These are phyloP conservation scores for Opisthocomus hoazin DNA, from an alignment of 2,113 vertebrate genomes.

Conservation along the genomic window DNA sequence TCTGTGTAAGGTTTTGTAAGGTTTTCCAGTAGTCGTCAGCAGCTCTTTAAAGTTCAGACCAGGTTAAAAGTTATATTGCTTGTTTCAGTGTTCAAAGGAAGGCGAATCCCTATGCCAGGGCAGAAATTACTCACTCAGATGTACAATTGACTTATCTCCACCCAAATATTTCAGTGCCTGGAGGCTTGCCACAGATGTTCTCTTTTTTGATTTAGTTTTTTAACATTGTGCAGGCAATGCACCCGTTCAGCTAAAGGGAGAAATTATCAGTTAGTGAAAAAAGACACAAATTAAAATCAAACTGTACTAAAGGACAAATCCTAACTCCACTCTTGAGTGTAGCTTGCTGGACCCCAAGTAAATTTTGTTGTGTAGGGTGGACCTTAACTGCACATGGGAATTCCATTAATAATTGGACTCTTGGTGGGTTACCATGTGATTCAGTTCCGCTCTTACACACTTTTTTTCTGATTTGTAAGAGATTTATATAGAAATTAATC, in stretches of 20 bases:
- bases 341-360: background rate
- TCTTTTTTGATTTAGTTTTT: background rate
- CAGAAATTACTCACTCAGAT: slow-evolving; percentile 41
- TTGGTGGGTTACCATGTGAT: background rate
- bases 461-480: background rate
- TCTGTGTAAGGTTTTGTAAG: background rate
- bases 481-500: background rate
- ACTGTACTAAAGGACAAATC: background rate
- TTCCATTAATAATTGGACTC: background rate
- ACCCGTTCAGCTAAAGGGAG: background rate
- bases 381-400: background rate
- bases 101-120: background rate
- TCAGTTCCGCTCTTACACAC: background rate
- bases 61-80: background rate
- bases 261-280: background rate
- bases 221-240: background rate
- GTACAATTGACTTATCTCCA: slow-evolving; percentile 28
- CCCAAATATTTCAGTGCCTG: slow-evolving; percentile 10
- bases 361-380: background rate
- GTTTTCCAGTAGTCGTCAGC: background rate
- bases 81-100: slow-evolving; percentile 12
- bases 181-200: background rate
- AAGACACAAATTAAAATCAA: background rate
- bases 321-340: background rate
- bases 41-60: slow-evolving; percentile 23